Conservation (phyloP, 2,797 vertebrate genomes). For the Falco cherrug region DNA sequence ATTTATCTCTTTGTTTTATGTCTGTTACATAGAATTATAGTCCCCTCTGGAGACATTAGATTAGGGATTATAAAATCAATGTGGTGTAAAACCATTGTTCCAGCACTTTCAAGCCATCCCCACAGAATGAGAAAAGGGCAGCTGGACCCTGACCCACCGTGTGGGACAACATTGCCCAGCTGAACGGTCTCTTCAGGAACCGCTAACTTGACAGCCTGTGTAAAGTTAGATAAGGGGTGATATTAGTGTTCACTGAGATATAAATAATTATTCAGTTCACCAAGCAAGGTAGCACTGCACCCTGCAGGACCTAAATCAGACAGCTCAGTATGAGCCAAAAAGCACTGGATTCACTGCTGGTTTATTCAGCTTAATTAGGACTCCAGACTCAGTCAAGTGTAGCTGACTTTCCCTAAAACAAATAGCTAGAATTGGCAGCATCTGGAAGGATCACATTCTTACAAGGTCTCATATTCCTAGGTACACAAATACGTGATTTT, state of each 20-base stretch:
- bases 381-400: neutral
- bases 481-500: neutral
- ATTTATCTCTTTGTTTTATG: conserved; percentile 71
- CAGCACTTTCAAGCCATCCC: conserved; percentile 55
- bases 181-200: conserved; percentile 17
- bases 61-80: conserved; percentile 72
- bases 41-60: conserved; percentile 54
- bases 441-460: neutral
- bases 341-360: conserved; percentile 40
- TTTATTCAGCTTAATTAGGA: conserved; percentile 65
- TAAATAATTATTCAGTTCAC: conserved; percentile 70
- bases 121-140: conserved; percentile 54
- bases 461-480: neutral
- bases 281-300: conserved; percentile 62
- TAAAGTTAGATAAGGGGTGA: conserved; percentile 69
- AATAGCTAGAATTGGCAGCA: neutral
- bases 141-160: conserved; percentile 14
- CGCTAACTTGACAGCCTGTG: conserved; percentile 48
- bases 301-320: conserved; percentile 55
- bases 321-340: conserved; percentile 51
- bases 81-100: conserved; percentile 60
- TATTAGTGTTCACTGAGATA: conserved; percentile 54
- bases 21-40: conserved; percentile 51
- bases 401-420: conserved; percentile 43
- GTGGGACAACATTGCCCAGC: conserved; percentile 35